Percentiles rank a stretch among this genome's conserved stretches.
Conservation (phyloP, 23 tunicate genomes). For the Styela clava region DNA sequence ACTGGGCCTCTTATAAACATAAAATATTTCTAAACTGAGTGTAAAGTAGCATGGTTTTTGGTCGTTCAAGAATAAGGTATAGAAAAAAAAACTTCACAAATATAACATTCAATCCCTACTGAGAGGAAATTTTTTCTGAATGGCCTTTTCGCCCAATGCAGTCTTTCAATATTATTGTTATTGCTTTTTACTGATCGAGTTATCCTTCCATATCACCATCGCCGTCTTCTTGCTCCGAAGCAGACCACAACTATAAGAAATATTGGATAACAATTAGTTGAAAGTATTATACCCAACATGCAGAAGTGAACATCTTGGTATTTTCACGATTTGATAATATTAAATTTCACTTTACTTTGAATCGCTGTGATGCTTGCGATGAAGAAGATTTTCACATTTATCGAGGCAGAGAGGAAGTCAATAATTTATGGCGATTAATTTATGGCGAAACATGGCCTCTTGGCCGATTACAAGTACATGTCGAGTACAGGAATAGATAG, state of each 20-base stretch:
- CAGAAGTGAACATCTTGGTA: not conserved
- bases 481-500: no score
- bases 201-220: constrained; percentile 24
- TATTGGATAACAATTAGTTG: not conserved
- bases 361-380: not conserved
- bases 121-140: not conserved
- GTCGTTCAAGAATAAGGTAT: not conserved
- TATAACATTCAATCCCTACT: not conserved
- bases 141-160: not conserved
- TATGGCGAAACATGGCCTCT: no score
- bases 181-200: not conserved
- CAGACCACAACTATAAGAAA: constrained; percentile 59
- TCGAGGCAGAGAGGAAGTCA: no score
- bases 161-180: not conserved
- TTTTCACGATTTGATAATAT: no score
- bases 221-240: constrained; percentile 60
- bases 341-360: not conserved
- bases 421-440: no score
- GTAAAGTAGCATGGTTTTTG: not conserved
- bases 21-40: not conserved
- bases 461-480: no score
- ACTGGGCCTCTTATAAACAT: no score
- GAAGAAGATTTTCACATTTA: no score
- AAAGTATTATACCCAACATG: not conserved
- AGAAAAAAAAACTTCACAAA: not conserved